A percentile compares a stretch with the other conserved stretches of the same genome.
These are phyloP conservation scores for Brachionus manjavacas DNA, from an alignment of 1,140 invertebrate genomes.

Conservation along the genomic window DNA sequence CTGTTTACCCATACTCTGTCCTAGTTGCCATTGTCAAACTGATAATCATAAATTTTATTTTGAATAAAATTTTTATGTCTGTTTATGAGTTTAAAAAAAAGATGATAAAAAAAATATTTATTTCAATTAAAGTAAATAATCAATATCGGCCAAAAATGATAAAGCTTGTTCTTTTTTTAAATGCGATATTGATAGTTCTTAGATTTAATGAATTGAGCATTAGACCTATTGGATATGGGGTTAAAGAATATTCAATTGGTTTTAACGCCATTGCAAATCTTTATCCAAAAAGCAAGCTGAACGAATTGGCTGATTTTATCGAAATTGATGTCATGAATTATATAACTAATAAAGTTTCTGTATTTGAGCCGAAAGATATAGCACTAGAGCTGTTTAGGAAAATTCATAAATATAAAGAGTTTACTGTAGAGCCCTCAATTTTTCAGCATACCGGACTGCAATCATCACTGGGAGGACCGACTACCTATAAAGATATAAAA, in stretches of 20 bases:
- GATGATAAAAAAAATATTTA: neutral
- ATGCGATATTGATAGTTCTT: neutral
- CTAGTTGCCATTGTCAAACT: neutral
- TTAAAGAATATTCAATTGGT: slow-evolving; percentile 8
- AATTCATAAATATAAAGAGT: neutral
- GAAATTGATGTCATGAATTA: neutral
- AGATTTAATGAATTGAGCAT: neutral
- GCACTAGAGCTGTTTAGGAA: neutral
- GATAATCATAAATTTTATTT: neutral
- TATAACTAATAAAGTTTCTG: neutral
- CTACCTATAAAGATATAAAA: neutral
- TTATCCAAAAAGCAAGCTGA: neutral
- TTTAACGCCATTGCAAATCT: slow-evolving; percentile 33
- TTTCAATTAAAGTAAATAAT: neutral
- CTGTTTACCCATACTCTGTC: neutral
- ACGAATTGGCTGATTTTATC: neutral
- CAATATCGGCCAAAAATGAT: neutral
- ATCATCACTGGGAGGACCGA: neutral
- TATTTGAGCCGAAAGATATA: slow-evolving; percentile 18
- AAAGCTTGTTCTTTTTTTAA: neutral
- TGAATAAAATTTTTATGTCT: neutral
- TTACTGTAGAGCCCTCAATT: slow-evolving; percentile 29
- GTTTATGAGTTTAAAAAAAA: neutral
- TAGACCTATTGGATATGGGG: slow-evolving; percentile 5
- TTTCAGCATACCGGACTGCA: slow-evolving; percentile 33